Evolutionary conservation across 2,888 invertebrate species (phyloP).

Genomic region (Byasa hedistus): DNA sequence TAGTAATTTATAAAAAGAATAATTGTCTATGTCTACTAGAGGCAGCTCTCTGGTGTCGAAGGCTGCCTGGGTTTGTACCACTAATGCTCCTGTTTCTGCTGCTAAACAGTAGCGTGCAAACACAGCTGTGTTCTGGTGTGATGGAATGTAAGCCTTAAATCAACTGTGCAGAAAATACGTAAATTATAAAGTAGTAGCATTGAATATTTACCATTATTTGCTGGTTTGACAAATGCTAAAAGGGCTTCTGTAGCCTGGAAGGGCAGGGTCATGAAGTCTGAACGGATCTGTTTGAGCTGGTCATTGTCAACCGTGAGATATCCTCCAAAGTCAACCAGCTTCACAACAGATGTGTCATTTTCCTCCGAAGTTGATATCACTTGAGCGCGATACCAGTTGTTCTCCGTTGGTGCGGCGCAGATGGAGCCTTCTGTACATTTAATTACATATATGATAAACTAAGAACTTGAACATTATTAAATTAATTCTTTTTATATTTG

Average conservation of each 20-base stretch:
- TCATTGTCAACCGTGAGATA: constrained; percentile 88
- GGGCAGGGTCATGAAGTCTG: constrained; percentile 95
- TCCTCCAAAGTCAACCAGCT: constrained; percentile 97
- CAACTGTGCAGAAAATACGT: not conserved
- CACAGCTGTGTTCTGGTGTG: too few relatives aligned
- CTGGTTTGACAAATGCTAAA: constrained; percentile 92
- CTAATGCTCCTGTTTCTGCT: too few relatives aligned
- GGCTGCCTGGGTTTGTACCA: too few relatives aligned
- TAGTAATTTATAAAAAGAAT: too few relatives aligned
- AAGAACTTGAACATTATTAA: too few relatives aligned
- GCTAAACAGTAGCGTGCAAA: too few relatives aligned
- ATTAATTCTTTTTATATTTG: too few relatives aligned
- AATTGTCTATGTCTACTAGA: too few relatives aligned
- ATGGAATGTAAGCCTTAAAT: not conserved
- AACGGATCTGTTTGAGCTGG: constrained; percentile 93
- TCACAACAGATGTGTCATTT: constrained; percentile 87
- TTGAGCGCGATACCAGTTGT: constrained; percentile 94
- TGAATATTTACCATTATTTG: constrained; percentile 81
- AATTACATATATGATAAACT: constrained; percentile 4
- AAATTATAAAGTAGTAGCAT: not conserved
- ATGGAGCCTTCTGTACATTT: constrained; percentile 87
- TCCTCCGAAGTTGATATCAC: constrained; percentile 85
- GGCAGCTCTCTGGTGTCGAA: too few relatives aligned
- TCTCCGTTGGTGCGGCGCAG: constrained; percentile 91
- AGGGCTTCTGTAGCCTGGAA: constrained; percentile 98